Evolutionary conservation across 1,140 invertebrate species (phyloP).

Genomic region (Monomorium pharaonis): DNA sequence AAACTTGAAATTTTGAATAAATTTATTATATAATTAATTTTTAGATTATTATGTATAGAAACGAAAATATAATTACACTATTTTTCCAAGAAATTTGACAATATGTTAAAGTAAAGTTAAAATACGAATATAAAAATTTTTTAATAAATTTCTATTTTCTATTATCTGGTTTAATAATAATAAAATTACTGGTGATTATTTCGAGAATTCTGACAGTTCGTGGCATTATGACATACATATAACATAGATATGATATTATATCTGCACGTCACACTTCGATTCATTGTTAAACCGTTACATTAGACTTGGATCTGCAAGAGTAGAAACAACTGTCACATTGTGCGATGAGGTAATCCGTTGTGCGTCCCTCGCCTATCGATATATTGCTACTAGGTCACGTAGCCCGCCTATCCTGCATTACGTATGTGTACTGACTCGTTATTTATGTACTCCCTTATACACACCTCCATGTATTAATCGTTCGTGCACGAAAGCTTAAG

Average conservation of each 20-base stretch:
- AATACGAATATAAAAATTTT: background rate
- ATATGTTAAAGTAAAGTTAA: background rate
- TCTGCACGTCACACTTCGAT: background rate
- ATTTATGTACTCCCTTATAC: constrained; percentile 56
- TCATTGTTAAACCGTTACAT: constrained; percentile 18
- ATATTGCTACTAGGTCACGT: constrained; percentile 47
- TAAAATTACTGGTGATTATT: background rate
- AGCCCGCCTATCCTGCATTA: constrained; percentile 43
- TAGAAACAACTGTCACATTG: constrained; percentile 40
- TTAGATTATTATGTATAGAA: background rate
- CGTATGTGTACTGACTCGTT: constrained; percentile 12
- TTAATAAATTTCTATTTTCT: background rate
- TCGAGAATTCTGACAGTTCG: background rate
- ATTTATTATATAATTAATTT: background rate
- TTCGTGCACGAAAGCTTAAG: constrained; percentile 25
- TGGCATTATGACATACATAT: background rate
- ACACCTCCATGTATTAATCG: constrained; percentile 26
- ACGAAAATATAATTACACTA: background rate
- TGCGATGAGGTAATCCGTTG: constrained; percentile 38
- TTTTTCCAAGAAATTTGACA: background rate
- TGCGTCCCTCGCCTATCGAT: constrained; percentile 49
- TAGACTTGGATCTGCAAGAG: background rate
- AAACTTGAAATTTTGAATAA: background rate
- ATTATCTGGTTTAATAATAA: background rate
- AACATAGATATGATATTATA: background rate